Evolutionary conservation across 2,888 invertebrate genomes (phyloP), one percentile per base, ranked within the genome.

Genomic region (Platycheirus rosarum): DNA sequence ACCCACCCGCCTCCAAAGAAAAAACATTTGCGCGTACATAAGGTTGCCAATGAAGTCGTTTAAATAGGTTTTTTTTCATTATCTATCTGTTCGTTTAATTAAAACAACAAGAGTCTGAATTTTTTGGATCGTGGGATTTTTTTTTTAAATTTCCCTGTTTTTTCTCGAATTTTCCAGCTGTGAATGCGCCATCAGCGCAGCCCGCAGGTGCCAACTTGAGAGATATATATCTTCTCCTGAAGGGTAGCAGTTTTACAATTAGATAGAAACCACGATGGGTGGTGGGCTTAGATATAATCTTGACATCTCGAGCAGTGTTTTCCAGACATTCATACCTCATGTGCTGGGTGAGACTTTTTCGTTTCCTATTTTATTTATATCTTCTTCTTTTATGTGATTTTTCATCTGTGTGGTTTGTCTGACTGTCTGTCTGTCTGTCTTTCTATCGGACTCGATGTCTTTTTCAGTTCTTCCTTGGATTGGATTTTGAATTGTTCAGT

Each of bases 111-210:
- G 37, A 53, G 29, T 18, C 1, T 14, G 18, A n/a, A 29, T 44
- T 20, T 65, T 79, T 73, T 79, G 49, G 75, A 80, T 63, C 80
- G 80, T 80, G 80, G 75, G 80, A 80, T 65, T 60, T 53, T 49
- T 60, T 62, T 62, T 9, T n/a, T n/a, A n/a, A 48, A 18, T 23
- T 48, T 51, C 14, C 13, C 14, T 26, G 6, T 2, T 40, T 29
- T 40, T 65, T 40, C 23, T 35, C 0, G 32, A 9, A n/a, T 60
- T n/a, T 32, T 11, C 16, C 8, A 20, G 11, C 7, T 2, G 7
- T n/a, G 20, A 9, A 3, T 1, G 6, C 23, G 29, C 32, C 29
- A 26, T 35, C 42, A 42, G 70, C 32, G n/a, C 40, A 62, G 51
- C 20, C 35, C 35, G 46, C 68, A 69, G 68, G 68, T 69, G 68